phyloP scores from a whole-genome alignment of 2,888 invertebrate genomes.

The Julus scandinavius region DNA sequence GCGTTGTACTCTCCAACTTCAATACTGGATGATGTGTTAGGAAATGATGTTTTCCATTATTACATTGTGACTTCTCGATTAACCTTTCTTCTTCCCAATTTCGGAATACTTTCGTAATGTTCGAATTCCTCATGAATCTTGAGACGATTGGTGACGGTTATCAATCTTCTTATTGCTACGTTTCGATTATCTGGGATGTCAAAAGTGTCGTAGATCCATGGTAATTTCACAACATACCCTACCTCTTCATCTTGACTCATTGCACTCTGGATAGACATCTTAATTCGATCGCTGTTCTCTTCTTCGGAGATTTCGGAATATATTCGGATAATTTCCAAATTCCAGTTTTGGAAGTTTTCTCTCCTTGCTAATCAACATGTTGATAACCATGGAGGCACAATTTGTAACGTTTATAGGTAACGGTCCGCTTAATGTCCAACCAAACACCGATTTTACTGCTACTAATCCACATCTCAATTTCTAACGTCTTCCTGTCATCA shows the following conservation, averaged over 20 bases:
- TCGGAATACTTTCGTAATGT: not conserved
- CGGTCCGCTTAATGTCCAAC: not conserved
- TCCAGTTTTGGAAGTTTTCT: not conserved
- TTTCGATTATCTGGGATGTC: not conserved
- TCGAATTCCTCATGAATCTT: not conserved
- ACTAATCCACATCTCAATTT: not conserved
- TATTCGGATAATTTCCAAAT: not conserved
- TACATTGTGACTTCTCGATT: not conserved
- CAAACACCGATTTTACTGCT: not conserved
- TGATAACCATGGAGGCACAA: not conserved
- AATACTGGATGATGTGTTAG: constrained; percentile 8
- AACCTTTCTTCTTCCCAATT: not conserved
- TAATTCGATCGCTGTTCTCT: not conserved
- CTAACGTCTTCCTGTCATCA: not conserved
- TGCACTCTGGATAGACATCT: not conserved
- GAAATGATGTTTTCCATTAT: not conserved
- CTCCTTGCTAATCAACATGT: not conserved
- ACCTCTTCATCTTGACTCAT: not conserved
- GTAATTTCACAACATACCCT: not conserved
- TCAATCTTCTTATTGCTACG: not conserved
- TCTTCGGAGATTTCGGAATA: not conserved
- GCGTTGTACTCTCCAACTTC: not conserved
- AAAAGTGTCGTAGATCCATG: not conserved
- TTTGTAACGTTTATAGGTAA: not conserved
- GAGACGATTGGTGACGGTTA: not conserved